Conservation (phyloP, 2,888 invertebrate species). For the Rhaphigaster nebulosa region DNA sequence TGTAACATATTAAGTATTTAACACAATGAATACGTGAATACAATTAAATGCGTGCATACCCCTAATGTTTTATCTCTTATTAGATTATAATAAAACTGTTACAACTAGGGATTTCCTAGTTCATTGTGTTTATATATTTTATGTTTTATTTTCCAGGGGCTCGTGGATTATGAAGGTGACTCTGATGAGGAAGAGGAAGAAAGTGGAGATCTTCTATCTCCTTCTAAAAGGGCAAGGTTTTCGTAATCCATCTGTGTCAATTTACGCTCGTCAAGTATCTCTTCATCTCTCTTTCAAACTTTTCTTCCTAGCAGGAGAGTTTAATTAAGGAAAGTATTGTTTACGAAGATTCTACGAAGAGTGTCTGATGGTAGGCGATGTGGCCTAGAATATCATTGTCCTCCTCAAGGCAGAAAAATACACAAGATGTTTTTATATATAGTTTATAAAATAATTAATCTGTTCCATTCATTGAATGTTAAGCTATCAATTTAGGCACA, state of each 20-base stretch:
- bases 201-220: conserved; percentile 66
- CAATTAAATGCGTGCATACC: too few relatives aligned
- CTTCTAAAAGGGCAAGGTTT: conserved; percentile 65
- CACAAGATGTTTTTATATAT: conserved; percentile 54
- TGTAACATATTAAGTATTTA: too few relatives aligned
- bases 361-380: background rate
- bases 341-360: conserved; percentile 26
- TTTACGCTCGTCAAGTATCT: conserved; percentile 2
- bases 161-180: conserved; percentile 98
- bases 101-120: background rate
- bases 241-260: conserved; percentile 62
- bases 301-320: conserved; percentile 22
- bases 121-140: conserved; percentile 35
- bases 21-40: too few relatives aligned
- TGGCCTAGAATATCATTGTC: background rate
- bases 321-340: conserved; percentile 39
- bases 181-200: conserved; percentile 95
- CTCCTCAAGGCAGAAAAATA: conserved; percentile 34
- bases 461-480: conserved; percentile 58
- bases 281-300: conserved; percentile 7
- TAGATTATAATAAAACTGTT: too few relatives aligned
- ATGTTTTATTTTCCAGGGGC: conserved; percentile 69
- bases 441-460: conserved; percentile 52
- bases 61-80: too few relatives aligned
- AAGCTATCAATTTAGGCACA: conserved; percentile 56